A percentile compares a stretch with the other conserved stretches of the same genome.
Evolutionary conservation across 2,797 vertebrate genomes (phyloP).

Genomic region (Pitangus sulphuratus): DNA sequence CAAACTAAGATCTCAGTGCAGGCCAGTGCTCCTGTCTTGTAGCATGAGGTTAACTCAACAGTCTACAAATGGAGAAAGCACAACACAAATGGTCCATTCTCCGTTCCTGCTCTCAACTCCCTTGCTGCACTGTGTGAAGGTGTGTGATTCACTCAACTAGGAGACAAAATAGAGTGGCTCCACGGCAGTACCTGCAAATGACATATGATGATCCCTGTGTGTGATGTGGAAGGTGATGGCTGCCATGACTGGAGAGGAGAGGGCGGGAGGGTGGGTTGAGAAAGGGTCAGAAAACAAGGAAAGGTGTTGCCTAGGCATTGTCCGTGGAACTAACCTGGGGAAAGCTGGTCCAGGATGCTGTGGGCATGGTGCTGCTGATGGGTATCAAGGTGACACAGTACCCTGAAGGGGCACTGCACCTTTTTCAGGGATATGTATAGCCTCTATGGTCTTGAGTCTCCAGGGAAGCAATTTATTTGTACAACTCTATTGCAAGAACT

Average conservation of each 20-base stretch:
- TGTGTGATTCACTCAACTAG: neutral
- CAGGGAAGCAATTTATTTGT: neutral
- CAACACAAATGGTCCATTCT: neutral
- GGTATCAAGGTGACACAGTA: neutral
- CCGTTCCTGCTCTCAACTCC: neutral
- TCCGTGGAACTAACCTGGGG: neutral
- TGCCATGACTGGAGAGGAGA: neutral
- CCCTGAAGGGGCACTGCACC: neutral
- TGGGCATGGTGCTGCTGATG: neutral
- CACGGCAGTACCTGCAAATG: neutral
- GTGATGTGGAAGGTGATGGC: rapidly evolving
- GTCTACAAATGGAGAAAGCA: neutral
- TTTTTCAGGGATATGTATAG: neutral
- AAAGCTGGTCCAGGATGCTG: neutral
- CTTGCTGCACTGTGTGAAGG: neutral
- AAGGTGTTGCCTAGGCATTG: neutral
- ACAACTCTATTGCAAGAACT: neutral
- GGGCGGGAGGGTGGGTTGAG: neutral
- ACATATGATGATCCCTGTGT: neutral
- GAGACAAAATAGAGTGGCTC: neutral
- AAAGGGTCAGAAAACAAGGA: neutral
- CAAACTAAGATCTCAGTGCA: neutral
- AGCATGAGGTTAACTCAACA: neutral
- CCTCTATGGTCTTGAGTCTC: neutral
- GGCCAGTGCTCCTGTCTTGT: neutral